Conservation (phyloP, 2,113 vertebrate genomes). For the Anolis carolinensis region DNA sequence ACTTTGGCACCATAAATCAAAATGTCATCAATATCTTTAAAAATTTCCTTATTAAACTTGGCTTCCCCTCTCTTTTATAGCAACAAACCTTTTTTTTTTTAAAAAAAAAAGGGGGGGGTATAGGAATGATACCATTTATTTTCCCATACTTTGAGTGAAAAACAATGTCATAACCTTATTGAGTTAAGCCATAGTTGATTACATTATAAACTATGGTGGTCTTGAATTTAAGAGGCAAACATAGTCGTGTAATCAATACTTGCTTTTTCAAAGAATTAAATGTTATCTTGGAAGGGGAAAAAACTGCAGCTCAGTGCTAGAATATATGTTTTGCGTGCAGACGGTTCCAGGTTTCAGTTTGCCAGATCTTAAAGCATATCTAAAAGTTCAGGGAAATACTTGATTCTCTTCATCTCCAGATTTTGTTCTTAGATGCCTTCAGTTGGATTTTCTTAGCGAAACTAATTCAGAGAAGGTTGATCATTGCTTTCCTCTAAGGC, state of each 20-base stretch:
- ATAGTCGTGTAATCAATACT: neutral
- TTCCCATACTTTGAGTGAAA: constrained; percentile 10
- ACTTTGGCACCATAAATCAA: constrained; percentile 31
- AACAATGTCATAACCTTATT: neutral
- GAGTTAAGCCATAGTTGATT: neutral
- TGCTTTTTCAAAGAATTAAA: neutral
- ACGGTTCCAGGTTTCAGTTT: neutral
- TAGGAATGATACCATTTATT: constrained; percentile 7
- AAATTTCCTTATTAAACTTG: constrained; percentile 49
- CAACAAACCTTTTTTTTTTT: constrained; percentile 33
- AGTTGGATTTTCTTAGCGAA: too few relatives aligned
- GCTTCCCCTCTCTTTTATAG: constrained; percentile 22
- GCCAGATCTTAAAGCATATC: too few relatives aligned
- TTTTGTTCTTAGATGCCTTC: too few relatives aligned
- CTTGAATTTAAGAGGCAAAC: neutral
- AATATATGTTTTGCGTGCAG: neutral
- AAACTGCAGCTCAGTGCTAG: neutral
- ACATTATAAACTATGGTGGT: neutral
- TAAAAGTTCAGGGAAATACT: too few relatives aligned
- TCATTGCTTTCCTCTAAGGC: too few relatives aligned
- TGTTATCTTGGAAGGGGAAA: neutral
- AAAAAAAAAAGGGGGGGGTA: neutral
- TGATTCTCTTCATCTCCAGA: too few relatives aligned
- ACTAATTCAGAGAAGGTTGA: too few relatives aligned
- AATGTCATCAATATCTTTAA: constrained; percentile 40